Evolutionary conservation across 2,888 invertebrate species (phyloP).

Genomic region (Pheosia tremula): DNA sequence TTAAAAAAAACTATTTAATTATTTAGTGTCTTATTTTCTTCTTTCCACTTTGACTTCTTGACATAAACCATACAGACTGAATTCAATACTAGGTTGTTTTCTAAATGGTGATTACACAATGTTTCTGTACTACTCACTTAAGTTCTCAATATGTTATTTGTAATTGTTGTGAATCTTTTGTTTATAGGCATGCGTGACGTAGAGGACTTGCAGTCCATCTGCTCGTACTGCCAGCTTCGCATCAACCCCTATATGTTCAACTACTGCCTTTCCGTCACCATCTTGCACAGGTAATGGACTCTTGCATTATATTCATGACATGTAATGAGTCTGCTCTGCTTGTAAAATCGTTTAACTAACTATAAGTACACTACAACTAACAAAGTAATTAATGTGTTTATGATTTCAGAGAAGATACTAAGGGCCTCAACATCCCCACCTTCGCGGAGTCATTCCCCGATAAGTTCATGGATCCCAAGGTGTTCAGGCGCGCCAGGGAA

Average conservation of each 20-base stretch:
- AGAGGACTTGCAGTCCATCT: conserved; percentile 88
- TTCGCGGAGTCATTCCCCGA: conserved; percentile 92
- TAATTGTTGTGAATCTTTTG: neutral
- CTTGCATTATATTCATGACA: neutral
- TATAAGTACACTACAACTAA: too few species aligned
- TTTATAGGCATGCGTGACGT: conserved; percentile 86
- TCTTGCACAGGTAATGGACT: conserved; percentile 85
- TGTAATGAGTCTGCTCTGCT: too few species aligned
- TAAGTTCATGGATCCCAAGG: conserved; percentile 91
- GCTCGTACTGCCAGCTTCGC: conserved; percentile 87
- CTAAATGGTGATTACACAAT: too few species aligned
- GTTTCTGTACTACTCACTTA: neutral
- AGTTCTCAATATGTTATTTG: neutral
- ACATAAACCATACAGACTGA: too few species aligned
- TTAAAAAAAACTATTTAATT: too few species aligned
- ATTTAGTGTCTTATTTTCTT: too few species aligned
- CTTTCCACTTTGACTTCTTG: too few species aligned
- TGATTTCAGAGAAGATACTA: conserved; percentile 84
- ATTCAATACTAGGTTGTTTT: too few species aligned
- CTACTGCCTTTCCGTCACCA: conserved; percentile 89
- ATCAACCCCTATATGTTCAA: conserved; percentile 91
- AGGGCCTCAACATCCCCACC: conserved; percentile 88
- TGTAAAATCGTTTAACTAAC: too few species aligned
- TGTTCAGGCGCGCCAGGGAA: conserved; percentile 88
- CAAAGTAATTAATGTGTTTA: neutral